Evolutionary conservation across 1,140 invertebrate species (phyloP).

Genomic region (Drosophila nebulosa): DNA sequence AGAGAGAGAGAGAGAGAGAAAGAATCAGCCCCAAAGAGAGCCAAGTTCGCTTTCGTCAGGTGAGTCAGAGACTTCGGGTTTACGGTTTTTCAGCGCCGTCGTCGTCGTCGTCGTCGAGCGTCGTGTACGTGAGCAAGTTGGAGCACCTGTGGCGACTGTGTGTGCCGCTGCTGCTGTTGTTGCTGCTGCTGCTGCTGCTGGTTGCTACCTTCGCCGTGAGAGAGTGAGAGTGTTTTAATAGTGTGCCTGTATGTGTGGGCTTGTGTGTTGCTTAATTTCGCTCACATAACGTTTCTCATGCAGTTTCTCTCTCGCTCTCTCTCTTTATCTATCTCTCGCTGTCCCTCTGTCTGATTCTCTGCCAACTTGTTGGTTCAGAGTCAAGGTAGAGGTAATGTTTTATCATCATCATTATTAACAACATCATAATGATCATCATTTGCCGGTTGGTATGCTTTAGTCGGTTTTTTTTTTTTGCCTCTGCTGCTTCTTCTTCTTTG

Average conservation of each 20-base stretch:
- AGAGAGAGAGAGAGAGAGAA: background rate
- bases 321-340: slow-evolving; percentile 20
- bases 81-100: background rate
- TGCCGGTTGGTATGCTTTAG: slow-evolving; percentile 69
- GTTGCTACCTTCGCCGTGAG: slow-evolving; percentile 21
- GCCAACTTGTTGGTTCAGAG: slow-evolving; percentile 63
- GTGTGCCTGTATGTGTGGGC: slow-evolving; percentile 38
- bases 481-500: background rate
- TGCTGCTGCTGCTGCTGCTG: background rate
- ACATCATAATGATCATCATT: slow-evolving; percentile 52
- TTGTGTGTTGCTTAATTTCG: slow-evolving; percentile 61
- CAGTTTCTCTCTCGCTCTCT: slow-evolving; percentile 57
- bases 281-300: slow-evolving; percentile 79
- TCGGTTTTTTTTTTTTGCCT: slow-evolving; percentile 5
- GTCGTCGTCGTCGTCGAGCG: background rate
- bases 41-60: slow-evolving; percentile 66
- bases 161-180: background rate
- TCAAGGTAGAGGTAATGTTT: slow-evolving; percentile 78
- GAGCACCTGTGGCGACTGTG: slow-evolving; percentile 35
- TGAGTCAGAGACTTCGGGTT: slow-evolving; percentile 44
- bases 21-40: slow-evolving; percentile 2
- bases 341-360: slow-evolving; percentile 18
- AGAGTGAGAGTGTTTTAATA: slow-evolving; percentile 73
- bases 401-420: slow-evolving; percentile 43
- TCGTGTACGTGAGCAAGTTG: slow-evolving; percentile 6